Base-by-base conservation (phyloP, 37 sponge, comb jelly and placozoan genomes). In the Ianthella basta region DNA sequence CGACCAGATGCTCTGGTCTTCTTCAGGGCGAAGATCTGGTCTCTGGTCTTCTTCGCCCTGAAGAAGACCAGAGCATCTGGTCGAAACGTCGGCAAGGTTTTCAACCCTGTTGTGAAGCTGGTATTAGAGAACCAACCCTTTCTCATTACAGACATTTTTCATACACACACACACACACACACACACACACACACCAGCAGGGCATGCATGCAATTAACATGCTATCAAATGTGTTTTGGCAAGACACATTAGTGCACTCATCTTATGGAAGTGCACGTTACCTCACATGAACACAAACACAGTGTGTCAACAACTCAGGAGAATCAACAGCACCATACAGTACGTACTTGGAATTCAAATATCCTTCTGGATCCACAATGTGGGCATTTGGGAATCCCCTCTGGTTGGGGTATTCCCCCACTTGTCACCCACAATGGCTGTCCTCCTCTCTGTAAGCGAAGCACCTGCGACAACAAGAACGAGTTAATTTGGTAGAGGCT, bases 321-420 rank as follows among this genome's bases (percentile, higher is more conserved):
- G 59, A 20, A 18, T 20, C 59, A 57, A 18, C 18, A 18, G 18
- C 18, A 18, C 59, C 15, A 57, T 20, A 18, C 18, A 57, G 40
- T 30, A 40, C 82, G 55, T 36, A 96, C 96, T 87, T 96, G 96
- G 30, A 96, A 91, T 70, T 96, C 96, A 84, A 96, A 96, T 4
- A 34, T 56, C 40, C 96, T 68, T 8, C 79, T 55, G 24, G 86
- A 61, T 55, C 94, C 94, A 90, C 96, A 95, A 29, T 55, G 16
- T 3, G 19, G 34, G 69, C 96, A 96, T 25, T 44, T 60, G 16
- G 96, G 94, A 33, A 95, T 83, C 33, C 85, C 88, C 16, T 25
- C 25, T 0, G 60, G 72, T 27, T 20, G 30, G 21, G 86, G 82
- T 1, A 38, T 50, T 34, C 73, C 41, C 16, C 87, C 72, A n/a